Evolutionary conservation across 2,888 invertebrate genomes (phyloP).

Genomic region (Clanis bilineata): DNA sequence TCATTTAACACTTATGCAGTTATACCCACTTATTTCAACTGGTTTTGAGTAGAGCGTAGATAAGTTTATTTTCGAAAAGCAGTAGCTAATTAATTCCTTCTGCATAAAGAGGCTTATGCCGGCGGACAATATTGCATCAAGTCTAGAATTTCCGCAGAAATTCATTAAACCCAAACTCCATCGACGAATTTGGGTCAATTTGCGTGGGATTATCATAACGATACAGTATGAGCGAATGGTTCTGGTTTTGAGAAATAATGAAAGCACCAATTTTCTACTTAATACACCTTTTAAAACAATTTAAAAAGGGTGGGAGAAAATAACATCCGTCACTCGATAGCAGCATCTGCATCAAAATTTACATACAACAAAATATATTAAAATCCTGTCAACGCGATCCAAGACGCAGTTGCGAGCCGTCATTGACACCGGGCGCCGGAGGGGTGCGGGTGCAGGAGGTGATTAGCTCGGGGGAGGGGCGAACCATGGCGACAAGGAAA

Average conservation of each 20-base stretch:
- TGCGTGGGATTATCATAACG: not conserved
- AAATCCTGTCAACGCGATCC: conserved; percentile 76
- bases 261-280: not conserved
- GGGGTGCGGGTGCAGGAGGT: conserved; percentile 68
- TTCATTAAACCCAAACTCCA: not conserved
- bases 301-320: conserved; percentile 24
- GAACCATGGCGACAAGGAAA: conserved; percentile 69
- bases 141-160: no score
- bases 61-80: no score
- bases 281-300: not conserved
- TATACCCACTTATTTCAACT: not conserved
- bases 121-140: no score
- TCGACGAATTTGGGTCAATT: not conserved
- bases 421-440: conserved; percentile 73
- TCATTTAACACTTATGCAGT: conserved; percentile 27
- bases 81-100: no score
- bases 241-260: not conserved
- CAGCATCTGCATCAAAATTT: conserved; percentile 68
- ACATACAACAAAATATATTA: conserved; percentile 79
- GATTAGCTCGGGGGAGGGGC: conserved; percentile 62
- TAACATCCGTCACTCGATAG: conserved; percentile 36
- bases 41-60: not conserved
- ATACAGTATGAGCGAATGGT: not conserved
- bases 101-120: no score
- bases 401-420: conserved; percentile 75